phyloP scores from a whole-genome alignment of 1,140 invertebrate genomes.

The Holotrichia oblita region DNA sequence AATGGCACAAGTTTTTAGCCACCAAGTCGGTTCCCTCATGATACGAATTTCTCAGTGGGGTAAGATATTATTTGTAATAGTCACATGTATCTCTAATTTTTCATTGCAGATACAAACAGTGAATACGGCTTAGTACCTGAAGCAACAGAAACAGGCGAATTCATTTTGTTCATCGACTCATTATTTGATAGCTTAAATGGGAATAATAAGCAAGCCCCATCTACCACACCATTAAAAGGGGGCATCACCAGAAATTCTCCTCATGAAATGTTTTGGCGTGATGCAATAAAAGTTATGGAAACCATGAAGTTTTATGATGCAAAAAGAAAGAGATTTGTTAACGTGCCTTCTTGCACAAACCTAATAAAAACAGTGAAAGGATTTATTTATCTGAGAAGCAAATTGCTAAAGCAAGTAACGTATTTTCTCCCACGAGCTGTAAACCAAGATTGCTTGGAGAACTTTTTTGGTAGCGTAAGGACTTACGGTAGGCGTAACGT shows the following conservation, averaged over 20 bases:
- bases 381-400: conserved; percentile 42
- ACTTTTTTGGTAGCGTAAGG: conserved; percentile 39
- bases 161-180: neutral
- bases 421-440: conserved; percentile 37
- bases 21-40: conserved; percentile 35
- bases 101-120: conserved; percentile 14
- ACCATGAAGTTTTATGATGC: conserved; percentile 42
- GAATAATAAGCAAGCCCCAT: conserved; percentile 38
- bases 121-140: neutral
- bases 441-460: conserved; percentile 38
- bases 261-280: conserved; percentile 43
- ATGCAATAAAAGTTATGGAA: conserved; percentile 31
- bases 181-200: conserved; percentile 45
- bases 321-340: conserved; percentile 38
- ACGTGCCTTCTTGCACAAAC: conserved; percentile 42
- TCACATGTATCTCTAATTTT: conserved; percentile 8
- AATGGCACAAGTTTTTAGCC: conserved; percentile 39
- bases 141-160: neutral
- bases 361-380: conserved; percentile 42
- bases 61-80: neutral
- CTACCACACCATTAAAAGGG: conserved; percentile 44
- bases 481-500: conserved; percentile 38
- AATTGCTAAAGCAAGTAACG: neutral
- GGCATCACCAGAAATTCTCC: conserved; percentile 36
- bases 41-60: conserved; percentile 10